phyloP scores from a whole-genome alignment of 2,113 vertebrate genomes.

The Axis porcinus region DNA sequence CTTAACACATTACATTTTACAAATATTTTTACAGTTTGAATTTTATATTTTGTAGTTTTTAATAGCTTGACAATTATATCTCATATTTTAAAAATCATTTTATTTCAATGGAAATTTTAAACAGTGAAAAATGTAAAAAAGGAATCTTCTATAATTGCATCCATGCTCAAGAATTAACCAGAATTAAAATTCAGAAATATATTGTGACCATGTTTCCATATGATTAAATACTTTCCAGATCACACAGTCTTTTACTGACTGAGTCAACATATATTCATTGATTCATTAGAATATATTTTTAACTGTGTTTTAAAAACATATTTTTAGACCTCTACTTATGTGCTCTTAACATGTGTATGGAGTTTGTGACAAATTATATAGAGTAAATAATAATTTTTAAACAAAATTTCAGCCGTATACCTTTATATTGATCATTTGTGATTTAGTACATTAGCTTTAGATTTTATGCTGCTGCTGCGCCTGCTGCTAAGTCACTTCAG shows the following conservation, averaged over 20 bases:
- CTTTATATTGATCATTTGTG: background rate
- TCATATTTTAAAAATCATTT: background rate
- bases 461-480: background rate
- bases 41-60: background rate
- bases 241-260: background rate
- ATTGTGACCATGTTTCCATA: background rate
- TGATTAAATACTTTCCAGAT: background rate
- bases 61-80: background rate
- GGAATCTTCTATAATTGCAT: background rate
- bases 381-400: background rate
- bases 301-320: background rate
- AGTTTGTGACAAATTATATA: background rate
- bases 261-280: background rate
- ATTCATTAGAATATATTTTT: background rate
- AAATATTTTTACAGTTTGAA: background rate
- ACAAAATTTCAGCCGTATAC: background rate
- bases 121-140: background rate
- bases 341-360: background rate
- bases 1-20: background rate
- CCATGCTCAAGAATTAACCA: background rate
- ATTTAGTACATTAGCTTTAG: background rate
- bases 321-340: background rate
- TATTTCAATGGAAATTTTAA: background rate
- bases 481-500: background rate
- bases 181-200: background rate